Conservation (phyloP, 2,888 invertebrate species). For the Tillus elongatus region DNA sequence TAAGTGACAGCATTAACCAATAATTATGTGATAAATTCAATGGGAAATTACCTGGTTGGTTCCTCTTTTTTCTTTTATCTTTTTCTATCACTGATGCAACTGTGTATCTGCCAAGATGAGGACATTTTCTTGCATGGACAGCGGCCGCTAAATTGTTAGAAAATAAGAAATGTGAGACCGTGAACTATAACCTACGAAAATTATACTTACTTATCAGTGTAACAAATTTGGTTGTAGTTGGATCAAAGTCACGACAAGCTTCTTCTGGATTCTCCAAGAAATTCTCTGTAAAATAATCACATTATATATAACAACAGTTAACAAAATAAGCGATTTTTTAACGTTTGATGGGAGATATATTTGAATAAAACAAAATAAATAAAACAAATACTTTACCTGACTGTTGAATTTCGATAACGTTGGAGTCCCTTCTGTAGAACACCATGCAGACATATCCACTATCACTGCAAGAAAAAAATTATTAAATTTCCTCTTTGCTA, state of each 20-base stretch:
- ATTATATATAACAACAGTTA: no score
- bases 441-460: constrained; percentile 72
- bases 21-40: no score
- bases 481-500: background rate
- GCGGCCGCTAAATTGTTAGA: constrained; percentile 48
- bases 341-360: no score
- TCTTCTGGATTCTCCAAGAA: constrained; percentile 54
- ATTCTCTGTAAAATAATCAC: constrained; percentile 25
- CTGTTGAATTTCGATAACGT: constrained; percentile 65
- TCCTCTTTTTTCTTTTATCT: constrained; percentile 17
- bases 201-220: constrained; percentile 58
- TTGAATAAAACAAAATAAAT: constrained; percentile 6
- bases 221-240: constrained; percentile 47
- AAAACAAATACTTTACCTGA: constrained; percentile 39
- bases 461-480: constrained; percentile 49
- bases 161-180: constrained; percentile 9
- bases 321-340: no score
- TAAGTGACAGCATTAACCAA: no score
- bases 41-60: no score
- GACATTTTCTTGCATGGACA: constrained; percentile 55
- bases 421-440: constrained; percentile 59
- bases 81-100: constrained; percentile 36
- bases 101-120: constrained; percentile 58
- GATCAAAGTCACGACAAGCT: constrained; percentile 52
- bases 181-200: constrained; percentile 10